Evolutionary conservation across 2,888 invertebrate genomes (phyloP), one percentile per base, ranked within the genome.

Genomic region (Ommatoiulus sabulosus): DNA sequence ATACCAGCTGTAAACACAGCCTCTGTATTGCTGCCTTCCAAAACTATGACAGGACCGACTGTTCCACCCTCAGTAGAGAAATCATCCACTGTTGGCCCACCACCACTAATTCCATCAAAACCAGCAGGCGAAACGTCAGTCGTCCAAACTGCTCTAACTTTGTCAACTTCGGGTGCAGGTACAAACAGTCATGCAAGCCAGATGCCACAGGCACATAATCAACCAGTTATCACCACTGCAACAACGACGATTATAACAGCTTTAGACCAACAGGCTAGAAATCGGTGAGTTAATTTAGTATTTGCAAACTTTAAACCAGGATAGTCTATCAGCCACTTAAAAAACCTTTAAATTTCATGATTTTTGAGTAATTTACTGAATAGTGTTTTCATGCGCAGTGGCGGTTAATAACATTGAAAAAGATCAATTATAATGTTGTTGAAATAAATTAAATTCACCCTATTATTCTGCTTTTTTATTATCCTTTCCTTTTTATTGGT

Each of bases 71-170:
- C 44, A 3, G 80, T 43, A 15, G 80, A 80, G 35, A 80, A 80
- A 15, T 15, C 80, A 2, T 12, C 80, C 4, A 17, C 44, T 7
- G n/a, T 12, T 2, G 24, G 46, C 17, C 88, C 88, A 7, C 88
- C 88, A 8, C 88, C 88, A 12, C 35, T 88, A 35, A 88, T 88
- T 52, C 85, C 85, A 15, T 44, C 88, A 10, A 72, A 84, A n/a
- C 84, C 44, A n/a, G 46, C 52, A 17, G 89, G 87, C 43, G 90
- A 87, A 35, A 24, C 87, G 24, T 24, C 63, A n/a, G 43, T 57
- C 4, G 63, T 87, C 57, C 87, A 24, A n/a, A n/a, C 57, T 4
- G n/a, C 87, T n/a, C 48, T 44, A 12, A 15, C 24, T 10, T 72
- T 24, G 24, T 12, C 24, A 12, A 24, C 72, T 24, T 5, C 72